Evolutionary conservation across 2,113 vertebrate genomes (phyloP), one percentile per base, ranked within the genome.

Genomic region (Sorex araneus): DNA sequence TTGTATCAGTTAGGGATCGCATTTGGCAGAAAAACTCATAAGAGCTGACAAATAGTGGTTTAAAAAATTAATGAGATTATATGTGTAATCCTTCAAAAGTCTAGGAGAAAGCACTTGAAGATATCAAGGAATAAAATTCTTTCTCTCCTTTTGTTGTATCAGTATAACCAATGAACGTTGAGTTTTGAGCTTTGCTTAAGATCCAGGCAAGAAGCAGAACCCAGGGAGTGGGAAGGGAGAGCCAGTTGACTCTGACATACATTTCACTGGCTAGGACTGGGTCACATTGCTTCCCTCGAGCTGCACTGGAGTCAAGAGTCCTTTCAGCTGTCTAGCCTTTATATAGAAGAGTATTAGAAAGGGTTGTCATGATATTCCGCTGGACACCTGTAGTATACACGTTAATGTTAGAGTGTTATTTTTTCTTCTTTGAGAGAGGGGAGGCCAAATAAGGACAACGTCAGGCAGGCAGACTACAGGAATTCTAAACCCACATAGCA

Each of bases 61-160:
- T 82, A 73, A 92, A 74, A 91, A 94, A 95, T 84, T 86, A 94
- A 83, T 83, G 54, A 8, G 84, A 80, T 92, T 87, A 87, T 92
- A 94, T 93, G 75, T 84, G 73, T 91, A 94, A 64, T 82, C 54
- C 50, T 95, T 91, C 60, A 74, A 54, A 89, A 94, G 47, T 78
- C 45, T 77, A n/a, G n/a, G 43, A 84, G 85, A 76, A 91, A 84
- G 16, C 45, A 23, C 76, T 75, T 6, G 10, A 81, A 15, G 63
- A 81, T 79, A 73, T 50, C 15, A 87, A 67, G 16, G 54, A 84
- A 80, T 79, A 32, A 40, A 85, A 54, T 71, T 67, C 64, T 81
- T 80, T 16, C 67, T 87, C 36, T 80, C 28, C 83, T 77, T 21
- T 8, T 80, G 21, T 13, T 43, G 3, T 90, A 50, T 23, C 3